Evolutionary conservation across 2,888 invertebrate species (phyloP), one percentile per base, ranked within the genome.

Genomic region (Acleris literana): DNA sequence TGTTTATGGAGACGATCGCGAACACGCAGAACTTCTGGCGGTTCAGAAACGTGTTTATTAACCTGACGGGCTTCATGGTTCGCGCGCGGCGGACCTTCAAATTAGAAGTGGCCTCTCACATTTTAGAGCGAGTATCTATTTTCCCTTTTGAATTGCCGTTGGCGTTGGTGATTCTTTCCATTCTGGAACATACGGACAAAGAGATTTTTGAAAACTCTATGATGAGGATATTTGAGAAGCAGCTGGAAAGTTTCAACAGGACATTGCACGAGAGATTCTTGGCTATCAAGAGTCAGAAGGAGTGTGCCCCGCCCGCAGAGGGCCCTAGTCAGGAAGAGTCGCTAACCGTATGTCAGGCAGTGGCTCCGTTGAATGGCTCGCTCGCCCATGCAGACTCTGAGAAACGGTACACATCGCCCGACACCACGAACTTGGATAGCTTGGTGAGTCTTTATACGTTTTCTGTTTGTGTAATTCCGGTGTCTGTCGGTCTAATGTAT

Each of bases 21-120:
- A 71, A 79, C 7, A 85, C 90, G 2, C 87, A 85, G 57, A 92
- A 92, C 72, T 91, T 92, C 71, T 79, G 85, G 0, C 79, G 88
- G 6, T 92, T 91, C 72, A 88, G 84, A 70, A 43, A 44, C 0
- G 82, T 88, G 25, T 91, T 90, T 69, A 70, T 85, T 5, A 84
- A 80, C 62, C 72, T 92, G 9, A 81, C 84, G 0, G 65, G 78
- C 9, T 85, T 86, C 52, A 82, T 90, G 68, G 77, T 78, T 2
- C 39, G 69, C 0, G 74, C 75, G 20, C 73, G 70, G 3, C 73
- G 81, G 56, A 71, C 65, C 2, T 83, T 91, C 16, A 68, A 71
- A 20, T 67, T 80, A 2, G 65, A 76, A 0, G 82, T 84, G 0
- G 85, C 83, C 0, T 71, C 70, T 0, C 78, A 80, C 2, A 78